phyloP scores from a whole-genome alignment of 2,113 vertebrate genomes.

The Poecile atricapillus region DNA sequence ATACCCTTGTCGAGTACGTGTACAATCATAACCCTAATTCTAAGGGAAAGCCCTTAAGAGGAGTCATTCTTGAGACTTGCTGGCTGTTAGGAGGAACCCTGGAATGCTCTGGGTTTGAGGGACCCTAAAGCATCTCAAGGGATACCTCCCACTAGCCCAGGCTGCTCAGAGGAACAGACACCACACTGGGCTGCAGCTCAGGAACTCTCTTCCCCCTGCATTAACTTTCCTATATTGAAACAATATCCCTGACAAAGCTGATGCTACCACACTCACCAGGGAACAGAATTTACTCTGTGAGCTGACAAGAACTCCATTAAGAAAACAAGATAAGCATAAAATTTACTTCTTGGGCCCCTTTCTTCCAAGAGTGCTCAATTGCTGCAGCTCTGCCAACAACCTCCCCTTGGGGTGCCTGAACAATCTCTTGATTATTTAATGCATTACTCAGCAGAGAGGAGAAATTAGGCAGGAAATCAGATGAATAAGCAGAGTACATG shows the following conservation, averaged over 20 bases:
- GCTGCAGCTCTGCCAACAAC: background rate
- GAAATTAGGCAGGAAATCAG: background rate
- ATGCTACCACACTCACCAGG: background rate
- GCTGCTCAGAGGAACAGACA: background rate
- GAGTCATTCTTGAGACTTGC: background rate
- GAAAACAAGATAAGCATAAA: background rate
- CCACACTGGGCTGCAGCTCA: background rate
- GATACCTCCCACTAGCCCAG: background rate
- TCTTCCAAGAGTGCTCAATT: background rate
- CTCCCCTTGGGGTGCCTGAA: background rate
- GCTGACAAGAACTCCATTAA: background rate
- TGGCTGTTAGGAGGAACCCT: background rate
- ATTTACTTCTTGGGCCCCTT: background rate
- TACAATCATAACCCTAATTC: background rate
- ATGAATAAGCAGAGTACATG: background rate
- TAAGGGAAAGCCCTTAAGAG: background rate
- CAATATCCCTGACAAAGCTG: background rate
- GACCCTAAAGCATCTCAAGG: background rate
- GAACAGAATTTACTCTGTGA: background rate
- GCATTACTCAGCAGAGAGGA: background rate
- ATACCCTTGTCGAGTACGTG: rapidly evolving
- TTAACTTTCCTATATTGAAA: background rate
- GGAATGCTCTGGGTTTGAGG: background rate
- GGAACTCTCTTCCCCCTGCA: rapidly evolving
- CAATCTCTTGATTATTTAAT: background rate